A percentile compares a stretch with the other conserved stretches of the same genome.
These are phyloP conservation scores for Porites divaricata DNA, from an alignment of 92 coral and sea anemone species.

Conservation along the genomic window DNA sequence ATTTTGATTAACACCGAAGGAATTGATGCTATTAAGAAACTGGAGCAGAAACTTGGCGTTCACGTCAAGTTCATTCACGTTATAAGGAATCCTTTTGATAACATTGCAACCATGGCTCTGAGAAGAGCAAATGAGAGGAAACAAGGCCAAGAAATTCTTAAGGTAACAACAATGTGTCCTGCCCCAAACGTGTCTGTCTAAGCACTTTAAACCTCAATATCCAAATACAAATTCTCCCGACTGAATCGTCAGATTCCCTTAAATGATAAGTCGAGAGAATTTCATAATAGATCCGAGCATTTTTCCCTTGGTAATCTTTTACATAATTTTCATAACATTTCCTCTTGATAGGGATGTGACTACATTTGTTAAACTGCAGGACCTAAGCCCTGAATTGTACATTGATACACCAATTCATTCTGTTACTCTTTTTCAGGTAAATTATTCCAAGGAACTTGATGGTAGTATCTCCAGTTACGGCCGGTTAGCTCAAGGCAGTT, in stretches of 20 bases:
- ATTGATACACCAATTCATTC: too few species aligned
- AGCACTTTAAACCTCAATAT: too few species aligned
- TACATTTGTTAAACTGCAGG: neutral
- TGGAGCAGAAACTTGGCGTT: conserved; percentile 24
- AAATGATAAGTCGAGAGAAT: too few species aligned
- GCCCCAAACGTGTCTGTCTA: too few species aligned
- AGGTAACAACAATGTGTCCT: neutral
- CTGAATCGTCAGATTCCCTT: too few species aligned
- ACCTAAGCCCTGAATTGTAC: neutral
- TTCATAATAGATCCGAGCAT: too few species aligned
- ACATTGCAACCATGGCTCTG: conserved; percentile 39
- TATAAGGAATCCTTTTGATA: conserved; percentile 43
- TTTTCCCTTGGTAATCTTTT: too few species aligned
- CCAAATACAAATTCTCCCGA: too few species aligned
- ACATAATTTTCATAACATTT: too few species aligned
- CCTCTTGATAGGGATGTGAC: too few species aligned
- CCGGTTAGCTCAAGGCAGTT: conserved; percentile 15
- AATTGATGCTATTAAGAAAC: conserved; percentile 1
- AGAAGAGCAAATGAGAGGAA: conserved; percentile 2
- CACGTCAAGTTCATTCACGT: conserved; percentile 38
- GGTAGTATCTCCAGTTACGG: conserved; percentile 6
- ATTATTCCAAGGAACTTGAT: conserved; percentile 5
- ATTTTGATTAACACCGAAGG: neutral
- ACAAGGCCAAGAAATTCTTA: neutral
- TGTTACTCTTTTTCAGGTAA: neutral